Evolutionary conservation across 2,888 invertebrate genomes (phyloP).

Genomic region (Lydus trimaculatus): DNA sequence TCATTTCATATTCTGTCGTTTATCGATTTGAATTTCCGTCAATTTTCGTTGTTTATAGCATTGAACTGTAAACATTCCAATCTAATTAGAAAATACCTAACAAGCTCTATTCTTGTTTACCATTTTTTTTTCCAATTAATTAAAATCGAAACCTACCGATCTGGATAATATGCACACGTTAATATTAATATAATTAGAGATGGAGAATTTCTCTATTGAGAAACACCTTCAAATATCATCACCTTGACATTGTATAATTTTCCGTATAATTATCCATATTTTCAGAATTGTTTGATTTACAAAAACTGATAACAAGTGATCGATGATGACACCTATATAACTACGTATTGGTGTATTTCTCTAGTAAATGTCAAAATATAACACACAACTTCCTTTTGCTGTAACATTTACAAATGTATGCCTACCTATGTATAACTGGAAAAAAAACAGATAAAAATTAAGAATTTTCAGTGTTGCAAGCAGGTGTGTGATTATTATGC

Average conservation of each 20-base stretch:
- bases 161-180: neutral
- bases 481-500: conserved; percentile 16
- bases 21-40: neutral
- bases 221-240: neutral
- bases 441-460: neutral
- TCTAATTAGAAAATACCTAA: neutral
- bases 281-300: neutral
- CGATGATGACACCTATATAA: conserved; percentile 1
- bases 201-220: neutral
- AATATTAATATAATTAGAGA: neutral
- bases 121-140: too few relatives aligned
- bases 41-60: neutral
- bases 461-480: neutral
- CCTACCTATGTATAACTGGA: too few relatives aligned
- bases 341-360: neutral
- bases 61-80: neutral
- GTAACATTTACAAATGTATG: neutral
- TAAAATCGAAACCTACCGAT: neutral
- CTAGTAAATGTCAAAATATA: neutral
- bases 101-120: neutral
- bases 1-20: too few relatives aligned
- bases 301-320: neutral
- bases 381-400: neutral
- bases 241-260: neutral
- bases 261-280: neutral